These are phyloP conservation scores for Bombyx mori DNA, from an alignment of 1,140 invertebrate genomes.

Conservation along the genomic window DNA sequence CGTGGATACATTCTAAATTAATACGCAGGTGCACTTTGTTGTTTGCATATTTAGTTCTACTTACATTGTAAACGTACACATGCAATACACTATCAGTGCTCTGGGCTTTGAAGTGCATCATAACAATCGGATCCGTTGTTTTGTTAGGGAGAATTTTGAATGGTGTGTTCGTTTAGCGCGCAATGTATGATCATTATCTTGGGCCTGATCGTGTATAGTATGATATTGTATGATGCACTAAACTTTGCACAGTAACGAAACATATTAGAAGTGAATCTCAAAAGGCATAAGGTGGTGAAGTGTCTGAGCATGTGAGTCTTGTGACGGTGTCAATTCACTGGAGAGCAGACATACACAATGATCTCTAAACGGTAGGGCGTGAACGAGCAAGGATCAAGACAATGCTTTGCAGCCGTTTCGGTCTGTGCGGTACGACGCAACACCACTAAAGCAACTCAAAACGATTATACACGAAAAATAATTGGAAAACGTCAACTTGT, in stretches of 20 bases:
- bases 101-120: conserved; percentile 62
- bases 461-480: conserved; percentile 65
- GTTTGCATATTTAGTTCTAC: conserved; percentile 60
- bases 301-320: conserved; percentile 56
- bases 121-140: conserved; percentile 34
- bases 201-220: conserved; percentile 21
- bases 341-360: conserved; percentile 68
- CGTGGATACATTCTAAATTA: conserved; percentile 60
- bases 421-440: conserved; percentile 67
- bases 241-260: conserved; percentile 41
- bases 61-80: conserved; percentile 41
- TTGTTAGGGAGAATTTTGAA: neutral
- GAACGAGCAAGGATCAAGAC: conserved; percentile 64
- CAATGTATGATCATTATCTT: no score
- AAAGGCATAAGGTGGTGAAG: conserved; percentile 59
- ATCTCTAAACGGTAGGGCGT: conserved; percentile 58
- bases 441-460: conserved; percentile 69
- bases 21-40: conserved; percentile 58
- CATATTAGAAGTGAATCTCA: conserved; percentile 49
- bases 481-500: conserved; percentile 68
- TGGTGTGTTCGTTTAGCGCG: no score
- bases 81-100: conserved; percentile 53
- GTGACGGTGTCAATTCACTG: conserved; percentile 53
- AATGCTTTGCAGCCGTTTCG: conserved; percentile 64
- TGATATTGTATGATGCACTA: conserved; percentile 67